These are phyloP conservation scores for Coleophora flavipennella DNA, from an alignment of 2,888 invertebrate genomes.

Conservation along the genomic window DNA sequence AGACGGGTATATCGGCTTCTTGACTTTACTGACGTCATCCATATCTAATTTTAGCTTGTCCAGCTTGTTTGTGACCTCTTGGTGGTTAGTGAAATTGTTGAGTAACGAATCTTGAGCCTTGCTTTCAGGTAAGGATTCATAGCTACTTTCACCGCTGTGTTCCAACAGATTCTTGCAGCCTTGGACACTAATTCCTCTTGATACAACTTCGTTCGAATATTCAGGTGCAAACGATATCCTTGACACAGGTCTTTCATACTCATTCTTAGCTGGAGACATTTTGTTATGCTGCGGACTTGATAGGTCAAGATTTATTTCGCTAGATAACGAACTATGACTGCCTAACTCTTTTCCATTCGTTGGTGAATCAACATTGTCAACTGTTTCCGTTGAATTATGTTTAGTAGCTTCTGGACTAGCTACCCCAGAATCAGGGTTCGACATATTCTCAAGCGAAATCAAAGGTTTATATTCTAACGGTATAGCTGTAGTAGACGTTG, in stretches of 20 bases:
- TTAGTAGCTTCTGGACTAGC: conserved; percentile 73
- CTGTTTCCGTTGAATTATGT: conserved; percentile 68
- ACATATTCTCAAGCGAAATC: conserved; percentile 50
- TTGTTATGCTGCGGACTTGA: conserved; percentile 62
- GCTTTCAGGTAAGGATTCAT: conserved; percentile 40
- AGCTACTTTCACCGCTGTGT: conserved; percentile 51
- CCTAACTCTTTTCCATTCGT: conserved; percentile 56
- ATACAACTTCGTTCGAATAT: conserved; percentile 52
- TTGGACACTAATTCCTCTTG: conserved; percentile 54
- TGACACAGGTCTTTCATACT: conserved; percentile 50
- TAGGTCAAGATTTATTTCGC: conserved; percentile 71
- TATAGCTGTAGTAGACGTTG: conserved; percentile 40
- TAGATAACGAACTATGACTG: conserved; percentile 64
- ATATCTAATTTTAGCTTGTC: conserved; percentile 51
- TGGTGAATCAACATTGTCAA: conserved; percentile 62
- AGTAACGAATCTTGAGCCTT: conserved; percentile 26
- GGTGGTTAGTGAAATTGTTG: conserved; percentile 38
- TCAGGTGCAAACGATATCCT: conserved; percentile 51
- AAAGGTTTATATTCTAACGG: conserved; percentile 57
- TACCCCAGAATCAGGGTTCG: conserved; percentile 68
- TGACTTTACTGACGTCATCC: conserved; percentile 28
- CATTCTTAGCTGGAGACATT: conserved; percentile 43
- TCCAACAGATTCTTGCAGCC: conserved; percentile 49
- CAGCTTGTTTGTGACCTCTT: conserved; percentile 28
- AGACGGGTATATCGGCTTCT: conserved; percentile 34